Evolutionary conservation across 2,888 invertebrate species (phyloP).

Genomic region (Aelia acuminata): DNA sequence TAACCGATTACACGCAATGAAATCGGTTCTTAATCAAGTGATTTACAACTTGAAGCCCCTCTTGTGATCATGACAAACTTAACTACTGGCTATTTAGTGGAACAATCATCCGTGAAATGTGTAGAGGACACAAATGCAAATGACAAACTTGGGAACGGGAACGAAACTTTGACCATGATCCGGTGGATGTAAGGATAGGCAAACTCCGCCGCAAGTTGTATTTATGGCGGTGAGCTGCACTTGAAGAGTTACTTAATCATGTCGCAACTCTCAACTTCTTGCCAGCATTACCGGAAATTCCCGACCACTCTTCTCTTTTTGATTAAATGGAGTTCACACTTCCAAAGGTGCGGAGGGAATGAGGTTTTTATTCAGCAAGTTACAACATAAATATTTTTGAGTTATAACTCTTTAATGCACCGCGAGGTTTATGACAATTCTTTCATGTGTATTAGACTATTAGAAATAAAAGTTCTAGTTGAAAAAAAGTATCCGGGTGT

Average conservation of each 20-base stretch:
- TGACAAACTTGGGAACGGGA: background rate
- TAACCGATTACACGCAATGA: background rate
- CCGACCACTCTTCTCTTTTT: background rate
- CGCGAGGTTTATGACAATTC: background rate
- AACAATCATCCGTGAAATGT: background rate
- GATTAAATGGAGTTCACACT: slow-evolving; percentile 9
- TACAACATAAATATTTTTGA: background rate
- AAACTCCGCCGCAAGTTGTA: slow-evolving; percentile 9
- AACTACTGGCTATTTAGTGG: background rate
- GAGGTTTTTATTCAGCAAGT: slow-evolving; percentile 2
- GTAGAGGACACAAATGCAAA: background rate
- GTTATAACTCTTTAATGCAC: background rate
- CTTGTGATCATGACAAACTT: background rate
- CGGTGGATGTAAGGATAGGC: background rate
- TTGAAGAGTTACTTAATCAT: slow-evolving; percentile 27
- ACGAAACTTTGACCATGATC: slow-evolving; percentile 41
- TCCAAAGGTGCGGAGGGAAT: background rate
- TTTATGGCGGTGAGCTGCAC: slow-evolving; percentile 22
- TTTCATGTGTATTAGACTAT: background rate
- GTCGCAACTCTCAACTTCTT: slow-evolving; percentile 18
- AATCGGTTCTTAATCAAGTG: background rate
- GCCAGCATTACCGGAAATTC: slow-evolving; percentile 2
- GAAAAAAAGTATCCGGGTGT: too few species aligned
- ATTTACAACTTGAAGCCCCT: background rate
- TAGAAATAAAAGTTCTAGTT: too few species aligned